phyloP scores from a whole-genome alignment of 2,797 vertebrate species.

The Novumbra hubbsi region DNA sequence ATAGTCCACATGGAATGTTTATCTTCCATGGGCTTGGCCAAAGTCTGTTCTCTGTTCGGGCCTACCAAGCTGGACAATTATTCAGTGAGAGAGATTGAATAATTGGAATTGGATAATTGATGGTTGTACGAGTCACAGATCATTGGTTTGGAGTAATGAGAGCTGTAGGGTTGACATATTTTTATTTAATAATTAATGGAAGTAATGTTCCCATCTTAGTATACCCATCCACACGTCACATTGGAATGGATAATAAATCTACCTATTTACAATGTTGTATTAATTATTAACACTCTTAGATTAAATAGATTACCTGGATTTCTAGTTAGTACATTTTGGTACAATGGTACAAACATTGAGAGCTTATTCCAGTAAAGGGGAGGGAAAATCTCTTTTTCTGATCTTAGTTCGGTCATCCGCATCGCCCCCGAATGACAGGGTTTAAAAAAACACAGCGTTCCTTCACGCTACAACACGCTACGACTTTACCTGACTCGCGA shows the following conservation, averaged over 20 bases:
- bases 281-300: background rate
- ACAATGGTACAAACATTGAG: background rate
- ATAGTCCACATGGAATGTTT: slow-evolving; percentile 24
- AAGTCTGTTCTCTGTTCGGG: background rate
- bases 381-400: background rate
- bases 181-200: background rate
- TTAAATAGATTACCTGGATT: background rate
- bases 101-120: background rate
- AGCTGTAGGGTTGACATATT: background rate
- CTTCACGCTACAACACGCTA: background rate
- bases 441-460: background rate
- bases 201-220: background rate
- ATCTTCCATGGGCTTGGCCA: background rate
- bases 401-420: background rate
- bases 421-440: background rate
- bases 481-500: background rate
- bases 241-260: background rate
- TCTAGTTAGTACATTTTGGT: background rate
- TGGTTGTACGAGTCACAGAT: background rate
- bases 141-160: background rate
- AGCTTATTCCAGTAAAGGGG: background rate
- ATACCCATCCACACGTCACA: background rate
- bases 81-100: background rate
- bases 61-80: background rate
- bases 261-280: background rate